phyloP scores from a whole-genome alignment of 2,888 invertebrate genomes.

The Drosophila setosimentum region DNA sequence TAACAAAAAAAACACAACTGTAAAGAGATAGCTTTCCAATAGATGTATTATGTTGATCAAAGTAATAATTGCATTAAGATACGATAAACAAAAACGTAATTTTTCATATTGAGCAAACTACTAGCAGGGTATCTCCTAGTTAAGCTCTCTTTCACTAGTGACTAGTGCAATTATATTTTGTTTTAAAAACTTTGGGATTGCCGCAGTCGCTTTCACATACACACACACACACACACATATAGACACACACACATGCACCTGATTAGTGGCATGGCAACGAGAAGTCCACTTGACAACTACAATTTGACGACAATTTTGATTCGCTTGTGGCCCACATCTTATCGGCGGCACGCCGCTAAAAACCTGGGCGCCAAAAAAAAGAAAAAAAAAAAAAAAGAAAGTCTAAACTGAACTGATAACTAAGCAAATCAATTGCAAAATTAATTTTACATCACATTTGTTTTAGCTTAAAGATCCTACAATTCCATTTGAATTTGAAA shows the following conservation, averaged over 20 bases:
- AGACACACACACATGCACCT: conserved; percentile 4
- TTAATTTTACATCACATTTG: not conserved
- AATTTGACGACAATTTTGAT: not conserved
- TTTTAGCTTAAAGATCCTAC: not conserved
- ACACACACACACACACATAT: not conserved
- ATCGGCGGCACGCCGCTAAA: not conserved
- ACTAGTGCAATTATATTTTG: not conserved
- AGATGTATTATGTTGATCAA: not conserved
- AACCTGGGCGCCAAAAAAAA: conserved; percentile 11
- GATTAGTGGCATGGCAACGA: conserved; percentile 48
- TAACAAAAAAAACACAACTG: not conserved
- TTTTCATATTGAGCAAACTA: too few relatives aligned
- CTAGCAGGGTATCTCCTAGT: not conserved
- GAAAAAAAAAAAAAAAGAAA: not conserved
- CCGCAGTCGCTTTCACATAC: conserved; percentile 11
- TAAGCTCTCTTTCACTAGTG: not conserved
- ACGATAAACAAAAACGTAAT: not conserved
- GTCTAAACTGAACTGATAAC: not conserved
- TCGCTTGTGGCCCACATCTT: conserved; percentile 1
- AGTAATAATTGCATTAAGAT: not conserved
- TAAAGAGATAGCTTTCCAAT: not conserved
- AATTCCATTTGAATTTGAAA: too few relatives aligned
- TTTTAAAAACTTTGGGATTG: conserved; percentile 35
- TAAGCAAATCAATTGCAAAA: not conserved
- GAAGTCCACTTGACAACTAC: conserved; percentile 38